These are phyloP conservation scores for Alethe diademata DNA, from an alignment of 2,113 vertebrate species.

Conservation along the genomic window DNA sequence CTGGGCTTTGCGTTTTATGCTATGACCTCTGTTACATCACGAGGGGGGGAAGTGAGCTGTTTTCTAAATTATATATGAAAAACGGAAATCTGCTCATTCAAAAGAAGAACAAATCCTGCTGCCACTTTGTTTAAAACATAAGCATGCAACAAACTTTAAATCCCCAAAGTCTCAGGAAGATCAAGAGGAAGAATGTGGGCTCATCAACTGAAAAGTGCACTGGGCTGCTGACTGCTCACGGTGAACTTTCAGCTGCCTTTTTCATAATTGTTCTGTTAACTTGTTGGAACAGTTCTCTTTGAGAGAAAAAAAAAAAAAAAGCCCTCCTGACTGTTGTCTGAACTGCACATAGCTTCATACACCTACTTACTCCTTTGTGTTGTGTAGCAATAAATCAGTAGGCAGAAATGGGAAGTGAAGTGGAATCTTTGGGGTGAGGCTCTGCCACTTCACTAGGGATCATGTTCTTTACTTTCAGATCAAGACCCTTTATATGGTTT, in stretches of 20 bases:
- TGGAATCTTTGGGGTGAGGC: neutral
- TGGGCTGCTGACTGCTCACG: neutral
- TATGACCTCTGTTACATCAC: neutral
- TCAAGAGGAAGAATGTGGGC: neutral
- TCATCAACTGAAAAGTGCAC: neutral
- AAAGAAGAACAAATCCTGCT: neutral
- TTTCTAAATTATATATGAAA: neutral
- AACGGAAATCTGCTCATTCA: neutral
- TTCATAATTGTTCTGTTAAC: slow-evolving; percentile 16
- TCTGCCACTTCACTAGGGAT: neutral
- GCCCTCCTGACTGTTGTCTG: neutral
- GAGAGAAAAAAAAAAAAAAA: neutral
- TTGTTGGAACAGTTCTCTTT: slow-evolving; percentile 37
- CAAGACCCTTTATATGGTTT: neutral
- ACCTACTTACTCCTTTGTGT: slow-evolving; percentile 41
- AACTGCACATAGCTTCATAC: neutral
- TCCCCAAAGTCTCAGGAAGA: neutral
- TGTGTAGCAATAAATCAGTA: slow-evolving; percentile 25
- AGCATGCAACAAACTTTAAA: neutral
- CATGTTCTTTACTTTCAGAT: neutral
- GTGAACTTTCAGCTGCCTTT: slow-evolving; percentile 29
- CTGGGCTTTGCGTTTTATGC: neutral
- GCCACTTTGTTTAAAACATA: neutral
- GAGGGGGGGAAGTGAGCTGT: neutral
- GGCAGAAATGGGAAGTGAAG: neutral